Base-by-base conservation (phyloP, 1,140 invertebrate species). In the Tetraneura akinire region DNA sequence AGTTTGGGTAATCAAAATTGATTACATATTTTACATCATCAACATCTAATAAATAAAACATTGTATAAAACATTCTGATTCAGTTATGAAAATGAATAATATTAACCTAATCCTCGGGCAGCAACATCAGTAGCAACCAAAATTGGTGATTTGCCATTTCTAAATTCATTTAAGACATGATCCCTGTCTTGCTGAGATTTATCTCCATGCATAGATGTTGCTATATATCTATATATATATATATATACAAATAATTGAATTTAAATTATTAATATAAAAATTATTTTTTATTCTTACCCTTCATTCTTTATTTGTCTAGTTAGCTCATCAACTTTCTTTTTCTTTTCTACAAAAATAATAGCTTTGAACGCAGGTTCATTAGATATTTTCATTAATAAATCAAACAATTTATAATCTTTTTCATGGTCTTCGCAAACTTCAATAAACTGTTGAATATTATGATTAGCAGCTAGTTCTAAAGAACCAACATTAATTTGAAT, bases 11-110 rank as follows among this genome's bases (percentile, higher is more conserved):
- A 87, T 99, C 98, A 90, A 96, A 99, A 90, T 99, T 99, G 85
- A 99, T 98, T 53, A 99, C 98, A 90, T 97, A 99, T 87, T 99
- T 98, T 80, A 99, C 97, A 88, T 99, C 98, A 88, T 98, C 95
- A 85, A 99, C 97, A 92, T 99, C 97, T 99, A 99, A 89, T 85
- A 97, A 97, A 86, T 97, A 91, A 23, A 45, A 13, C 21, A 70
- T 16, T 14, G 49, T 37, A 11, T 66, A 6, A 42, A 21, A 21
- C 3, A 53, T 3, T 53, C n/a, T n/a, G 3, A 53, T 47, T 68
- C 16, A 1, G 51, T 29, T n/a, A 6, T 10, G 3, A 29, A 71
- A 51, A 49, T 21, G 0, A 51, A 64, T 53, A 45, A 0, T 23
- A 81, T 53, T 73, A 60, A 81, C 73, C 98, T 83, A 99, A 88